phyloP scores from a whole-genome alignment of 2,797 vertebrate species.

The Danio choprae region DNA sequence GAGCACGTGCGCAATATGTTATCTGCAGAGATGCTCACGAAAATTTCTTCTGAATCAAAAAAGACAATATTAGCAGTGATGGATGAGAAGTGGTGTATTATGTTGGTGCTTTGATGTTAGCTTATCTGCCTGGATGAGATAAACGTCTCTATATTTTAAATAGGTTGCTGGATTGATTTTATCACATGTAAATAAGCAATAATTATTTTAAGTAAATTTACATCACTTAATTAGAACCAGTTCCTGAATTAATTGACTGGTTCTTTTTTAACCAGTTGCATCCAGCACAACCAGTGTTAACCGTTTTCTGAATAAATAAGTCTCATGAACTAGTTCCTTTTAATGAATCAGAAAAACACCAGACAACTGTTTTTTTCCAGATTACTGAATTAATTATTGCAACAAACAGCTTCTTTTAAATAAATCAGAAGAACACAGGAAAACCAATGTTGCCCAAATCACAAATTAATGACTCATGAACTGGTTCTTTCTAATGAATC shows the following conservation, averaged over 20 bases:
- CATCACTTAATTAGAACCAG: neutral
- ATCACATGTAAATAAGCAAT: neutral
- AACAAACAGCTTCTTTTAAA: too few relatives aligned
- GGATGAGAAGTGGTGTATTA: neutral
- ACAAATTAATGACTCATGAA: too few relatives aligned
- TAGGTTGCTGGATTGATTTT: neutral
- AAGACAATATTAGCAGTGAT: neutral
- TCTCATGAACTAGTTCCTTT: neutral
- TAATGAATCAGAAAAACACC: neutral
- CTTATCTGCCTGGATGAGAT: neutral
- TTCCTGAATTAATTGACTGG: too few relatives aligned
- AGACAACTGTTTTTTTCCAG: neutral
- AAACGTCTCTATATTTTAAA: neutral
- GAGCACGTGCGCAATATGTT: neutral
- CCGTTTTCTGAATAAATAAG: neutral
- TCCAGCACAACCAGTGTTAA: neutral
- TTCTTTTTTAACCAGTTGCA: neutral
- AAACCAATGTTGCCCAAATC: too few relatives aligned
- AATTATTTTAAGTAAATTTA: neutral
- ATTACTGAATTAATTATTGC: too few relatives aligned
- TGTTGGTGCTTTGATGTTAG: neutral
- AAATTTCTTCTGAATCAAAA: constrained; percentile 10
- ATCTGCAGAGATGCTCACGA: constrained; percentile 59
- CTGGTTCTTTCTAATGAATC: too few relatives aligned
- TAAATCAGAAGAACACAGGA: too few relatives aligned